Evolutionary conservation across 2,888 invertebrate genomes (phyloP).

Genomic region (Melanchra persicariae): DNA sequence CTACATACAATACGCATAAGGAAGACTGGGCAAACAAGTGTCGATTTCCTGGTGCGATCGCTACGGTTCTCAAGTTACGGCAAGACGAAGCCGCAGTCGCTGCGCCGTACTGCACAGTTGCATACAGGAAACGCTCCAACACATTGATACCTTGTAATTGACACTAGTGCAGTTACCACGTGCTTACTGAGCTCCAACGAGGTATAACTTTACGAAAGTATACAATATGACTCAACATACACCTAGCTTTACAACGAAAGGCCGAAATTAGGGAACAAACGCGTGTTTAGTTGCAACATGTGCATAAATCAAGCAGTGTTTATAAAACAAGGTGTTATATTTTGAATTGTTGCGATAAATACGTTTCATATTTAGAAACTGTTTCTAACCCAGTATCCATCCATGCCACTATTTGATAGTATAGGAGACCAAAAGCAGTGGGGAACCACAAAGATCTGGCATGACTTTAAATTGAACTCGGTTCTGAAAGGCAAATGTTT

Average conservation of each 20-base stretch:
- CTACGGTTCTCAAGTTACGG: slow-evolving; percentile 75
- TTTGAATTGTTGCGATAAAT: slow-evolving; percentile 35
- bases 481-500: too few species aligned
- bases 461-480: not conserved
- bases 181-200: slow-evolving; percentile 63
- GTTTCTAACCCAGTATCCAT: not conserved
- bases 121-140: slow-evolving; percentile 73
- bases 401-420: not conserved
- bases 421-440: not conserved
- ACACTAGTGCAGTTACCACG: slow-evolving; percentile 71
- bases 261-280: slow-evolving; percentile 57
- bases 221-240: slow-evolving; percentile 59
- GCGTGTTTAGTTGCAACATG: slow-evolving; percentile 38
- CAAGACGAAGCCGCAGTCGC: slow-evolving; percentile 62
- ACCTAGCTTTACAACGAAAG: slow-evolving; percentile 51
- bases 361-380: slow-evolving; percentile 14
- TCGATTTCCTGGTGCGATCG: slow-evolving; percentile 74
- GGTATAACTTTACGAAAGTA: slow-evolving; percentile 61
- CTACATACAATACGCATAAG: slow-evolving; percentile 59
- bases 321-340: slow-evolving; percentile 40
- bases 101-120: slow-evolving; percentile 59
- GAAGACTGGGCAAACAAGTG: slow-evolving; percentile 65
- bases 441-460: not conserved
- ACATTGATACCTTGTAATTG: slow-evolving; percentile 72
- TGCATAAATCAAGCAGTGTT: slow-evolving; percentile 44